Evolutionary conservation across 1,140 invertebrate genomes (phyloP).

Genomic region (Bombus balteatus): DNA sequence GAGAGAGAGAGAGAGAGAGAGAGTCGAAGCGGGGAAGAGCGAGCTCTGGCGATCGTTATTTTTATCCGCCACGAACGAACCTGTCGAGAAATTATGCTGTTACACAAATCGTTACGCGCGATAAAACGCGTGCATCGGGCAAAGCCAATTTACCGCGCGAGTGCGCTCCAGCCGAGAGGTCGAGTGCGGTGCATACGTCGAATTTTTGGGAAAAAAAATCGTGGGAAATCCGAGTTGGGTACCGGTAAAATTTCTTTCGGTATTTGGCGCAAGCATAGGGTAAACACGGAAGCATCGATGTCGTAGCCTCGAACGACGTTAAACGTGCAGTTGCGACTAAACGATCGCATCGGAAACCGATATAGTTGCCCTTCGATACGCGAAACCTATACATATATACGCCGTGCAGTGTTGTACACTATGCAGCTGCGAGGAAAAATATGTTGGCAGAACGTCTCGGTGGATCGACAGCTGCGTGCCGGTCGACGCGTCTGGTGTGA

Average conservation of each 20-base stretch:
- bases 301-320: not conserved
- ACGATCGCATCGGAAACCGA: constrained; percentile 29
- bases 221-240: not conserved
- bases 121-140: constrained; percentile 5
- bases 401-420: too few relatives aligned
- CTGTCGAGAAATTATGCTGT: constrained; percentile 16
- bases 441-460: not conserved
- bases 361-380: not conserved
- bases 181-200: not conserved
- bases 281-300: not conserved
- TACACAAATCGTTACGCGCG: constrained; percentile 14
- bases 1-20: not conserved
- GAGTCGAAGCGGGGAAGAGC: too few relatives aligned
- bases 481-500: constrained; percentile 21
- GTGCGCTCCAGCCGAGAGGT: not conserved
- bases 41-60: constrained; percentile 26
- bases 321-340: not conserved
- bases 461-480: constrained; percentile 42
- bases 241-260: not conserved
- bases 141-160: constrained; percentile 24
- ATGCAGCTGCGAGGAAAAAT: constrained; percentile 1
- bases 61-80: constrained; percentile 2
- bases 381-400: not conserved
- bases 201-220: not conserved
- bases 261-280: too few relatives aligned